phyloP scores from a whole-genome alignment of 2,888 invertebrate genomes.

The Ormyrus nitidulus region DNA sequence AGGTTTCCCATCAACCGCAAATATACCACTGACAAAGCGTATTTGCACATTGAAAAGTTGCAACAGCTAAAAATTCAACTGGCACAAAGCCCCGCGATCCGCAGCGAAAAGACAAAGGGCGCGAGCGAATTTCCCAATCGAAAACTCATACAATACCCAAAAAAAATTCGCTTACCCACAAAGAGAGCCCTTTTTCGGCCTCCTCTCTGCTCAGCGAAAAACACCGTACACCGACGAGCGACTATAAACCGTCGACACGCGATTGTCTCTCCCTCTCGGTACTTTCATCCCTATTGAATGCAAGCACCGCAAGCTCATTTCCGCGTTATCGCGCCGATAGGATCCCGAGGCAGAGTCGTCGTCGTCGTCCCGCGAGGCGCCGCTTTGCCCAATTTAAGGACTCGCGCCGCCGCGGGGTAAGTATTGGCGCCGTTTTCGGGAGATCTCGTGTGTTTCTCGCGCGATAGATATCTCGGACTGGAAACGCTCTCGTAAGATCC shows the following conservation, averaged over 20 bases:
- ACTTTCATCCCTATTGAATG: conserved; percentile 1
- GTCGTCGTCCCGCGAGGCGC: neutral
- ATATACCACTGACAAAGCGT: no score
- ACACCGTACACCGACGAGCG: neutral
- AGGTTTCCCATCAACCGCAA: no score
- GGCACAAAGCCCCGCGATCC: no score
- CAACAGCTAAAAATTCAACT: no score
- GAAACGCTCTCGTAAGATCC: neutral
- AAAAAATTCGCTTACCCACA: neutral
- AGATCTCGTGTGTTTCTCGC: neutral
- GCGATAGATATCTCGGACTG: neutral
- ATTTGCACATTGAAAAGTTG: no score
- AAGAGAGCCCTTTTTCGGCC: no score
- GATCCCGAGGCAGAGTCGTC: neutral
- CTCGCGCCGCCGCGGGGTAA: neutral
- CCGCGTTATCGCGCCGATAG: conserved; percentile 42
- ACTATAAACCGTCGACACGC: conserved; percentile 13
- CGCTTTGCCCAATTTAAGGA: conserved; percentile 24
- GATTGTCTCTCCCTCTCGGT: neutral
- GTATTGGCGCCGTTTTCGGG: neutral
- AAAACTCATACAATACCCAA: neutral
- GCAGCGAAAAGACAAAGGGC: neutral
- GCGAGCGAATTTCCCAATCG: neutral
- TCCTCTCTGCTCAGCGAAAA: no score
- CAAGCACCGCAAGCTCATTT: conserved; percentile 29